Evolutionary conservation across 2,797 vertebrate species (phyloP).

Genomic region (Diceros bicornis): DNA sequence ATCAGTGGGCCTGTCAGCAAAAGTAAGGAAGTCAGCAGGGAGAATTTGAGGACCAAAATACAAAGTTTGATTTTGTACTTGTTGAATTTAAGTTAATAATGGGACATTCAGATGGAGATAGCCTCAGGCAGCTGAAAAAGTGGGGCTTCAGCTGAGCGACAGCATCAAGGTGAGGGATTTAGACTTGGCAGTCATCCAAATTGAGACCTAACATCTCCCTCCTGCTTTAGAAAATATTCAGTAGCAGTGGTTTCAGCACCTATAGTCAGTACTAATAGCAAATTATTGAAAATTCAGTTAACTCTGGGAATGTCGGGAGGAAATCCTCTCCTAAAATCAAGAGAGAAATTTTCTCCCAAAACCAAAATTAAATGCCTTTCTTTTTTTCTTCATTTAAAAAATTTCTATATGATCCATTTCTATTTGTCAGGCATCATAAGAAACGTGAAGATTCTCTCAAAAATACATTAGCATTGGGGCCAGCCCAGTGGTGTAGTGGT

Average conservation of each 20-base stretch:
- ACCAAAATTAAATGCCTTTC: slow-evolving; percentile 24
- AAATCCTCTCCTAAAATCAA: slow-evolving; percentile 33
- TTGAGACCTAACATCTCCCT: neutral
- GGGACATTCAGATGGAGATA: neutral
- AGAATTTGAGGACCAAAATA: neutral
- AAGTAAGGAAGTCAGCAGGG: neutral
- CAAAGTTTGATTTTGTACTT: neutral
- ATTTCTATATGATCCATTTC: neutral
- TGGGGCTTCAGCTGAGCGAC: neutral
- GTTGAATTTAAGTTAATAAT: neutral
- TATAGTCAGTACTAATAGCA: neutral
- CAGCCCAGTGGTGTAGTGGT: no score
- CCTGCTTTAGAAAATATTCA: slow-evolving; percentile 71
- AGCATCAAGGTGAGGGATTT: neutral
- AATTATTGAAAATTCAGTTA: slow-evolving; percentile 55
- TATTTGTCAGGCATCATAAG: neutral
- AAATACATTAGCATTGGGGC: neutral
- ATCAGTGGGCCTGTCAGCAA: neutral
- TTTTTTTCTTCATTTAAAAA: neutral
- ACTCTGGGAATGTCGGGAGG: neutral
- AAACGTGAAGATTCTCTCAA: neutral
- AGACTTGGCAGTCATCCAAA: neutral
- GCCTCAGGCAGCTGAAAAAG: neutral
- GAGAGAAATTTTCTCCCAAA: neutral
- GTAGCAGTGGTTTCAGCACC: neutral